Evolutionary conservation across 2,113 vertebrate species (phyloP).

Genomic region (Sphyrna mokarran): DNA sequence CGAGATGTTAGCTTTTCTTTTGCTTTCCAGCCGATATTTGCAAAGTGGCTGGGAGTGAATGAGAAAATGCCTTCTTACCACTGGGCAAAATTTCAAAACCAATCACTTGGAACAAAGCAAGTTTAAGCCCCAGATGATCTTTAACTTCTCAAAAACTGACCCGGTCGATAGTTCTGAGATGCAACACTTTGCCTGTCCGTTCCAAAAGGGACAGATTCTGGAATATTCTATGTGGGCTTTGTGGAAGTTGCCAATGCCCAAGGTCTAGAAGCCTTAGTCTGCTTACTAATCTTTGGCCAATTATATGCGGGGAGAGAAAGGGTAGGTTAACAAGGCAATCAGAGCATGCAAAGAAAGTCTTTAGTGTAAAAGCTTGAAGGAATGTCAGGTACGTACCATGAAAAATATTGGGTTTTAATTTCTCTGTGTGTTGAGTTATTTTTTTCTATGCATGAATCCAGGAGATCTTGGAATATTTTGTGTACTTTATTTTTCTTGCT

Average conservation of each 20-base stretch:
- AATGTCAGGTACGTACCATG: slow-evolving; percentile 33
- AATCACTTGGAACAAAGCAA: background rate
- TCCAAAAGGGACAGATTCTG: background rate
- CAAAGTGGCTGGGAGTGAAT: background rate
- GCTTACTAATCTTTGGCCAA: slow-evolving; percentile 4
- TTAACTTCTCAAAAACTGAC: background rate
- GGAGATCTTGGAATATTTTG: background rate
- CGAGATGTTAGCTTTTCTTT: background rate
- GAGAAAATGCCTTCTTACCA: background rate
- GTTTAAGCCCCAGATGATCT: background rate
- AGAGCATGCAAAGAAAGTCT: slow-evolving; percentile 35
- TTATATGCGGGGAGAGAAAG: slow-evolving; percentile 32
- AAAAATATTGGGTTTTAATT: slow-evolving; percentile 25
- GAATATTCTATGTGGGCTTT: slow-evolving; percentile 25
- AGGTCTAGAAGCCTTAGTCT: background rate
- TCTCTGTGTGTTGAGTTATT: slow-evolving; percentile 19
- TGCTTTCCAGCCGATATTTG: background rate
- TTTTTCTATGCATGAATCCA: slow-evolving; percentile 20
- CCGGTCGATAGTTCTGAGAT: background rate
- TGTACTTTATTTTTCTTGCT: background rate
- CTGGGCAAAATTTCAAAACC: background rate
- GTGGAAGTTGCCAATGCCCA: background rate
- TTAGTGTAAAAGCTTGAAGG: slow-evolving; percentile 35
- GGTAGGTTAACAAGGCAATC: slow-evolving; percentile 15
- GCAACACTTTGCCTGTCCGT: background rate